Evolutionary conservation across 2,797 vertebrate species (phyloP), one percentile per base, ranked within the genome.

Genomic region (Halcyon chelicuti): DNA sequence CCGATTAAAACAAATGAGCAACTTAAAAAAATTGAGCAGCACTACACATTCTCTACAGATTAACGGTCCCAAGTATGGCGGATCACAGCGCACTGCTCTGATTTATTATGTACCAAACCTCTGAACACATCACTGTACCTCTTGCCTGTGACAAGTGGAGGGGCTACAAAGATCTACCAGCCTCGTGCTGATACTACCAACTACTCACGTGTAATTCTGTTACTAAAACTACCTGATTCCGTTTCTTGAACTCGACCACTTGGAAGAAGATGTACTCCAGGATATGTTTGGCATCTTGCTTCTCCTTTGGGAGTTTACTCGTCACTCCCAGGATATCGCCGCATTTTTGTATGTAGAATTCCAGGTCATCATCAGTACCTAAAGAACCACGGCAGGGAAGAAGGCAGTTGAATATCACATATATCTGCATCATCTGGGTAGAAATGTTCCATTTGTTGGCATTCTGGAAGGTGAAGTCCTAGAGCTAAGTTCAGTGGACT

Each of bases 191-290:
- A 35, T 35, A 55, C 61, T 22, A 42, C 12, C 40, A 65, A 29
- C 31, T 23, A 44, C 18, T 75, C 46, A 35, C 55, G 52, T 33
- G 65, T 23, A 96, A 96, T 62, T 44, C 79, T 51, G 49, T 47
- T 42, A 81, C 21, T 67, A 54, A 86, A 93, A 82, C 57, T 96
- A 99, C 99, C 99, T 99, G 99, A 97, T 99, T 99, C 71, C 99
- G 96, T 87, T 99, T 99, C 98, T 99, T 99, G 96, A 99, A 99
- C 96, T 99, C 99, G 19, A 99, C 99, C 86, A 99, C 98, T 96
- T 99, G 99, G 96, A 99, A 99, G 97, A 99, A 99, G 97, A 99
- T 96, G 92, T 99, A 98, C 87, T 99, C 99, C 90, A 99, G 97
- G 90, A 99, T 99, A 86, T 99, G 98, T 95, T 98, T 99, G 67